Evolutionary conservation across 2,888 invertebrate species (phyloP).

Genomic region (Amphimallon solstitiale): DNA sequence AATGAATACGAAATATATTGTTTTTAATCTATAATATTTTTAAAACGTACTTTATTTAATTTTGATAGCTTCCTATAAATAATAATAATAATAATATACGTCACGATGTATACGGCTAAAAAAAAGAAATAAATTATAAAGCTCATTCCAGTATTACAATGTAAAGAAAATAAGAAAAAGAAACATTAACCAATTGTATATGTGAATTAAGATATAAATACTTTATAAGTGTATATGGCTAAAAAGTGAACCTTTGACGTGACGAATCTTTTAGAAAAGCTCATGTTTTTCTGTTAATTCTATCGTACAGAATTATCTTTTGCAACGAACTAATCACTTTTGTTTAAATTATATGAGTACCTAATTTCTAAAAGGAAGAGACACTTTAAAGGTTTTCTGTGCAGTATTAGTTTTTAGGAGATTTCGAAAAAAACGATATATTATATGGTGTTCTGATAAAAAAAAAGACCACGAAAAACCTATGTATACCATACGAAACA

Average conservation of each 20-base stretch:
- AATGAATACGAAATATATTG: no score
- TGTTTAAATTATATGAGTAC: no score
- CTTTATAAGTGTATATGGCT: slow-evolving; percentile 14
- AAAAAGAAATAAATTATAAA: slow-evolving; percentile 38
- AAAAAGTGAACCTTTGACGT: neutral
- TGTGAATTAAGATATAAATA: slow-evolving; percentile 40
- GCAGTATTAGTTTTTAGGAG: slow-evolving; percentile 34
- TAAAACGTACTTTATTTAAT: slow-evolving; percentile 1
- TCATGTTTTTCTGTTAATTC: no score
- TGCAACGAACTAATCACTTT: no score
- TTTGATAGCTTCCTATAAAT: slow-evolving; percentile 25
- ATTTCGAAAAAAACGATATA: neutral
- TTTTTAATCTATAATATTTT: no score
- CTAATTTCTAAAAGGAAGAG: no score
- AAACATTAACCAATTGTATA: slow-evolving; percentile 41
- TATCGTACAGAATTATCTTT: no score
- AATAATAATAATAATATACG: slow-evolving; percentile 26
- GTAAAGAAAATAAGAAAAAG: slow-evolving; percentile 40
- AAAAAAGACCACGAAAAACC: slow-evolving; percentile 3
- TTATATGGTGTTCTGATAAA: slow-evolving; percentile 2
- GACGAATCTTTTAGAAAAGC: no score
- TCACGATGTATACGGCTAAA: slow-evolving; percentile 22
- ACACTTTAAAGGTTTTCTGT: neutral
- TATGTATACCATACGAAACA: slow-evolving; percentile 45
- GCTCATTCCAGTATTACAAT: slow-evolving; percentile 63